These are phyloP conservation scores for Datnioides undecimradiatus DNA, from an alignment of 2,113 vertebrate species.

Conservation along the genomic window DNA sequence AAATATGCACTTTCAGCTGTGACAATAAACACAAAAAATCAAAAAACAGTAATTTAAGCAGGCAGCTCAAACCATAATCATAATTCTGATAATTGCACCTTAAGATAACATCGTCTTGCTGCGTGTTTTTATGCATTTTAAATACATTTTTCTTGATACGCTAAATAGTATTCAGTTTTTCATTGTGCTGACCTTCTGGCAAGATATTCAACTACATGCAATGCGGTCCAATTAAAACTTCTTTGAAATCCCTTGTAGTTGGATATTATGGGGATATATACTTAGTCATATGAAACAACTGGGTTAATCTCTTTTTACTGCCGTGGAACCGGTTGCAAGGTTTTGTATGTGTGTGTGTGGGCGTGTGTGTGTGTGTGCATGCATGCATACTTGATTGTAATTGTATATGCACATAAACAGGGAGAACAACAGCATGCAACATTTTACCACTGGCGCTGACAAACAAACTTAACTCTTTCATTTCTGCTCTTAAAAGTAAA, in stretches of 20 bases:
- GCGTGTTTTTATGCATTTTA: too few species aligned
- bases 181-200: background rate
- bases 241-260: background rate
- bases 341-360: background rate
- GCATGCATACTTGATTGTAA: background rate
- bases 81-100: too few species aligned
- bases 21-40: too few species aligned
- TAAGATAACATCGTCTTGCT: too few species aligned
- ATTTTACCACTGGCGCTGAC: too few species aligned
- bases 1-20: too few species aligned
- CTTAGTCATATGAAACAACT: too few species aligned
- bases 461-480: background rate
- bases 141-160: too few species aligned
- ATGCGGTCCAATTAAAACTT: background rate
- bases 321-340: background rate
- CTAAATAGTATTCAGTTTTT: background rate
- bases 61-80: too few species aligned
- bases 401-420: background rate
- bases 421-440: slow-evolving; percentile 2
- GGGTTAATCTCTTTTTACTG: too few species aligned
- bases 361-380: background rate
- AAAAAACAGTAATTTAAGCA: too few species aligned
- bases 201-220: background rate
- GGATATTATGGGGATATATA: background rate
- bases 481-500: background rate